These are phyloP conservation scores for Jordanella pulchra DNA, from an alignment of 2,797 vertebrate species.

Conservation along the genomic window DNA sequence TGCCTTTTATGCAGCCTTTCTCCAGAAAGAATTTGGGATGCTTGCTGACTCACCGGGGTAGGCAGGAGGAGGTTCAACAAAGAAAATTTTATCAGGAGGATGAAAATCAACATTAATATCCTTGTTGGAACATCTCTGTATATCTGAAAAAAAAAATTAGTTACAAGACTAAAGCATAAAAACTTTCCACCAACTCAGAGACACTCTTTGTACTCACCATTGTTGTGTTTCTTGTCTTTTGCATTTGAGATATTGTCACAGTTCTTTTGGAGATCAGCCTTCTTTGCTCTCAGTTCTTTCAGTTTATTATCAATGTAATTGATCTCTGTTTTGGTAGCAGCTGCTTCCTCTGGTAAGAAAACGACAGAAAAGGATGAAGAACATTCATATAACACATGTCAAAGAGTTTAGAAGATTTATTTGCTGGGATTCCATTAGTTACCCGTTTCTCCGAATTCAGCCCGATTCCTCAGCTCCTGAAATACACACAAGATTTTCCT, in stretches of 20 bases:
- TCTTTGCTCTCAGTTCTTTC: slow-evolving; percentile 40
- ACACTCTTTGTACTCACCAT: slow-evolving; percentile 3
- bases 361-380: neutral
- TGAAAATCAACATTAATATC: rapidly evolving
- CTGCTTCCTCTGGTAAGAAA: slow-evolving; percentile 20
- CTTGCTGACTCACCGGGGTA: slow-evolving; percentile 49
- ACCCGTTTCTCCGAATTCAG: slow-evolving; percentile 47
- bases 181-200: neutral
- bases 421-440: neutral
- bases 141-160: slow-evolving; percentile 22
- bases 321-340: slow-evolving; percentile 26
- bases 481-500: slow-evolving; percentile 56
- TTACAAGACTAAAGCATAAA: neutral
- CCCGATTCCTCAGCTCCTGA: slow-evolving; percentile 55
- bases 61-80: slow-evolving; percentile 51
- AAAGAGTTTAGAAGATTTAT: neutral
- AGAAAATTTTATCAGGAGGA: slow-evolving; percentile 8
- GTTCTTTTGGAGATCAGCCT: slow-evolving; percentile 41
- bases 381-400: neutral
- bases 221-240: neutral
- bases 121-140: neutral
- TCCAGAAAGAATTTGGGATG: neutral
- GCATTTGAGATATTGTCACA: slow-evolving; percentile 6
- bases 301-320: slow-evolving; percentile 52
- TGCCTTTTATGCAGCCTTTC: neutral